These are phyloP conservation scores for Dinocampus coccinellae DNA, from an alignment of 2,888 invertebrate species.

Conservation along the genomic window DNA sequence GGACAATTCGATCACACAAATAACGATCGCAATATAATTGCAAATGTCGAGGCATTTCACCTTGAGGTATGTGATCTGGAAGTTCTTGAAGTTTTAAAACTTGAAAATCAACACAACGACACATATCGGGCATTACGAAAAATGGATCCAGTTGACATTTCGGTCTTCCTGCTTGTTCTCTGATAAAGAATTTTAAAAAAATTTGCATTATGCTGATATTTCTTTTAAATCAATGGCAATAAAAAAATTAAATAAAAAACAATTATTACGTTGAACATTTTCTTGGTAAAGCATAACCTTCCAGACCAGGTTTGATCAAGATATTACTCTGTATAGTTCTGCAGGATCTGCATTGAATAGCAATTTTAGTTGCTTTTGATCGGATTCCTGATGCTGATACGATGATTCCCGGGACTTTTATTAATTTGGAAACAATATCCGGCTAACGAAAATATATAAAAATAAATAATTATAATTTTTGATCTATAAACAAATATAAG, in stretches of 20 bases:
- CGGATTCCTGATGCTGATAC: constrained; percentile 94
- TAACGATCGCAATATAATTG: constrained; percentile 94
- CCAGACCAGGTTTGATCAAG: constrained; percentile 92
- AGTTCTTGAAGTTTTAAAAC: constrained; percentile 96
- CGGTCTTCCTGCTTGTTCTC: constrained; percentile 91
- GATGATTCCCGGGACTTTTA: constrained; percentile 96
- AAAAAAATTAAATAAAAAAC: too few species aligned
- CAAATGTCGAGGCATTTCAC: constrained; percentile 97
- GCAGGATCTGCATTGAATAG: constrained; percentile 96
- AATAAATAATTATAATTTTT: constrained; percentile 16
- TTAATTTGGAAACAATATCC: constrained; percentile 90
- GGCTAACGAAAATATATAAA: constrained; percentile 74
- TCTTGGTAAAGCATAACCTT: constrained; percentile 95
- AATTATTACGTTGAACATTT: constrained; percentile 89
- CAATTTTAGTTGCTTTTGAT: constrained; percentile 94
- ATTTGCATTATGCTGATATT: background rate
- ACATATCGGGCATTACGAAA: constrained; percentile 98
- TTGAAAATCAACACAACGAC: constrained; percentile 98
- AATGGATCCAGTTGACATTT: constrained; percentile 98
- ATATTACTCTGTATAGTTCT: constrained; percentile 90
- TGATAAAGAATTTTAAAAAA: constrained; percentile 58
- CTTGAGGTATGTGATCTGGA: constrained; percentile 94
- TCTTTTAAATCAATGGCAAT: constrained; percentile 12
- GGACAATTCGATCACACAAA: constrained; percentile 94
- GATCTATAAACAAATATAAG: constrained; percentile 5